Evolutionary conservation across 2,888 invertebrate species (phyloP).

Genomic region (Pandemis heparana): DNA sequence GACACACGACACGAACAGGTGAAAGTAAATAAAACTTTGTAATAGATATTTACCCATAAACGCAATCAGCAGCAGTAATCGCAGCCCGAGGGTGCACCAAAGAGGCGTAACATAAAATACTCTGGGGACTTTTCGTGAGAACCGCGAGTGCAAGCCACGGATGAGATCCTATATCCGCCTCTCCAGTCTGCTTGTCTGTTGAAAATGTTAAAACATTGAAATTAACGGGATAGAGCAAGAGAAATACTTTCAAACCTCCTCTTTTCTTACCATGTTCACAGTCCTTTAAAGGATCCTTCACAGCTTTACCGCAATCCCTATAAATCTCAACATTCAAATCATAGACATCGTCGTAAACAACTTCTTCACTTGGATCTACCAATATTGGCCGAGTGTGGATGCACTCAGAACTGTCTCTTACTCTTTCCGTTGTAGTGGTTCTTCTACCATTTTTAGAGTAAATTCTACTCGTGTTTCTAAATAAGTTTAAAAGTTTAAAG

Average conservation of each 20-base stretch:
- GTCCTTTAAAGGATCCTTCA: constrained; percentile 40
- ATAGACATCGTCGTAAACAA: constrained; percentile 53
- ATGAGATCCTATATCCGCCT: constrained; percentile 61
- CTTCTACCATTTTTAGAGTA: constrained; percentile 54
- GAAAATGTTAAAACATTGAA: constrained; percentile 20
- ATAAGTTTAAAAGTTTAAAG: constrained; percentile 74
- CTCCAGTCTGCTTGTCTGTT: constrained; percentile 59
- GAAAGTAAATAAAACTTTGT: too few relatives aligned
- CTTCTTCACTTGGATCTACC: constrained; percentile 48
- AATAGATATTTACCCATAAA: constrained; percentile 60
- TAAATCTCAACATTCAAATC: constrained; percentile 59
- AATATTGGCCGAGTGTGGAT: constrained; percentile 51
- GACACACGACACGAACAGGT: too few relatives aligned
- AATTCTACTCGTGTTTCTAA: constrained; percentile 60
- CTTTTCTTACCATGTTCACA: constrained; percentile 43
- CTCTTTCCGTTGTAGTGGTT: constrained; percentile 55
- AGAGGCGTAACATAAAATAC: constrained; percentile 73
- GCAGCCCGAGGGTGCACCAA: constrained; percentile 74
- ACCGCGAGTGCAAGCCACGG: constrained; percentile 75
- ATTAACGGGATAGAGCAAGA: not conserved
- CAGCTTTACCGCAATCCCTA: constrained; percentile 65
- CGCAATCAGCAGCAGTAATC: constrained; percentile 72
- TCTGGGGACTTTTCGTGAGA: constrained; percentile 61
- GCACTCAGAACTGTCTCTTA: constrained; percentile 52
- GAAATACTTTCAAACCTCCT: not conserved